A percentile compares a stretch with the other conserved stretches of the same genome.
Evolutionary conservation across 2,113 vertebrate genomes (phyloP).

Genomic region (Laticauda laticaudata): DNA sequence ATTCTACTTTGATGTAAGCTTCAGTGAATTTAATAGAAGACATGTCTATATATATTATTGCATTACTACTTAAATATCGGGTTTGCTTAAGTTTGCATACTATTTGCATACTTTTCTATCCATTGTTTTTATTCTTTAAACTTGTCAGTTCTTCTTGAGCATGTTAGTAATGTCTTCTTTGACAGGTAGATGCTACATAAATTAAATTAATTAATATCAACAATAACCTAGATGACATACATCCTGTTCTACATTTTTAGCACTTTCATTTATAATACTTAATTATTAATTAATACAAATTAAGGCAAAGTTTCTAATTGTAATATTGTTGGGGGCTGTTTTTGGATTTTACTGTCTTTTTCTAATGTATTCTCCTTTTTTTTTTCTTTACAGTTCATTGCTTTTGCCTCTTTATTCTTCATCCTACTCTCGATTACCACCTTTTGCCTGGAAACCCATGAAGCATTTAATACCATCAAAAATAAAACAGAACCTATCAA

Average conservation of each 20-base stretch:
- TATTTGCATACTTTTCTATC: background rate
- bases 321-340: background rate
- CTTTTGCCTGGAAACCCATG: conserved; percentile 97
- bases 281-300: conserved; percentile 3
- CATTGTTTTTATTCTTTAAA: background rate
- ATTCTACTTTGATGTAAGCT: background rate
- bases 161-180: background rate
- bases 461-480: conserved; percentile 96
- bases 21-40: background rate
- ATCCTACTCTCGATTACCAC: conserved; percentile 98
- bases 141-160: background rate
- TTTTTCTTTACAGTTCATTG: conserved; percentile 84
- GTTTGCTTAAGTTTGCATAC: too few species aligned
- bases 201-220: background rate
- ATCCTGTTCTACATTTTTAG: background rate
- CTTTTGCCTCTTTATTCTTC: conserved; percentile 97
- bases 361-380: conserved; percentile 50
- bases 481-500: conserved; percentile 91
- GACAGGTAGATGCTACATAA: background rate
- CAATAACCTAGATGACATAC: background rate
- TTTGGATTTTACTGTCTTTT: conserved; percentile 33
- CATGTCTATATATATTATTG: background rate
- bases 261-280: background rate
- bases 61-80: background rate
- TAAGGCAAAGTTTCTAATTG: background rate